Percentiles rank a stretch among this genome's conserved stretches.
These are phyloP conservation scores for Epinephelus lanceolatus DNA, from an alignment of 2,113 vertebrate genomes.

Conservation along the genomic window DNA sequence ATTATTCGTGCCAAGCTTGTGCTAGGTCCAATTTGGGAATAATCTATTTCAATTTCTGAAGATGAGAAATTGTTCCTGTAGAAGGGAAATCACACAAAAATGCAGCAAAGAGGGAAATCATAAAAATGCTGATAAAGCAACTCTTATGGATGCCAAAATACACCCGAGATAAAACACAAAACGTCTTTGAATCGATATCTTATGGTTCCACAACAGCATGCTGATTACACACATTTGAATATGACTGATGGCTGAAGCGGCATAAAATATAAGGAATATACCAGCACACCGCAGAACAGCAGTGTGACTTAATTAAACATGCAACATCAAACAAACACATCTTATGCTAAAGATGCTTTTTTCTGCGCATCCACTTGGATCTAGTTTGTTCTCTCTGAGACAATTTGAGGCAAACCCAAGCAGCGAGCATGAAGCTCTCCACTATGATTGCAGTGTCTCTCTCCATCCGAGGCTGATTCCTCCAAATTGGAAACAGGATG, in stretches of 20 bases:
- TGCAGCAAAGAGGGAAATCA: not conserved
- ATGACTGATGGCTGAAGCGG: too few species aligned
- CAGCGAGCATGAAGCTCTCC: not conserved
- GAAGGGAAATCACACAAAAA: not conserved
- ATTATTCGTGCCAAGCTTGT: not conserved
- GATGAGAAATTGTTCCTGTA: not conserved
- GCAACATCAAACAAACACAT: slow-evolving; percentile 14
- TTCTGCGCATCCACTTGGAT: not conserved
- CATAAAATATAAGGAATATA: not conserved
- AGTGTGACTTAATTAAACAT: slow-evolving; percentile 1
- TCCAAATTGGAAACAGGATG: slow-evolving; percentile 32
- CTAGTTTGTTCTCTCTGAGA: not conserved
- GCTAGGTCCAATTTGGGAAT: not conserved
- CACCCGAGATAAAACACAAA: not conserved
- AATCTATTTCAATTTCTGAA: slow-evolving; percentile 11
- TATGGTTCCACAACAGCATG: not conserved
- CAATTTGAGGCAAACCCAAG: not conserved
- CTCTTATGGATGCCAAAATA: not conserved
- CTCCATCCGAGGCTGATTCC: not conserved
- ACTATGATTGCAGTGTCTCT: slow-evolving; percentile 1
- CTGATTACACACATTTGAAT: not conserved
- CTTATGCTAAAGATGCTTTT: not conserved
- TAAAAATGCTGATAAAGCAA: not conserved
- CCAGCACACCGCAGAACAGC: not conserved
- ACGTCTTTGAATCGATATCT: not conserved